Conservation (phyloP, 2,888 invertebrate species). For the Spisula subtruncata region DNA sequence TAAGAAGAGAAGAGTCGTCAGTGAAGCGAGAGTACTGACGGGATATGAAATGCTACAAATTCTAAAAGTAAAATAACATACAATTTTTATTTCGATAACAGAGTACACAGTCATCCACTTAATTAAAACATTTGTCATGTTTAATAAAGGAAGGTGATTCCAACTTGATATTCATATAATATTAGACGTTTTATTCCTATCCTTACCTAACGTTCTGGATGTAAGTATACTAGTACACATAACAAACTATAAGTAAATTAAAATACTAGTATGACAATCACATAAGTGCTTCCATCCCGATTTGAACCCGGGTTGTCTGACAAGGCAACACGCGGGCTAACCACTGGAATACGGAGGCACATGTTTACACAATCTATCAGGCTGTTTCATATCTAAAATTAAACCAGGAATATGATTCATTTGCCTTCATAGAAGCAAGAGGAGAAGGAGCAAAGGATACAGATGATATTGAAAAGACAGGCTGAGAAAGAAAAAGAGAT, state of each 20-base stretch:
- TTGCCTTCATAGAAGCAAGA: not conserved
- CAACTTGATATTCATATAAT: not conserved
- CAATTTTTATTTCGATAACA: not conserved
- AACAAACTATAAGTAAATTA: too few species aligned
- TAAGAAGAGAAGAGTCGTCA: not conserved
- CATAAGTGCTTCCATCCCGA: too few species aligned
- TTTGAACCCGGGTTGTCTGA: too few species aligned
- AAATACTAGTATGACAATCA: too few species aligned
- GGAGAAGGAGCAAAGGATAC: constrained; percentile 16
- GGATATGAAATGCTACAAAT: constrained; percentile 20
- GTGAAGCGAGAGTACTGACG: constrained; percentile 28
- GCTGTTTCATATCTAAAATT: not conserved
- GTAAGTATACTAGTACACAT: too few species aligned
- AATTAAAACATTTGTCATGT: not conserved
- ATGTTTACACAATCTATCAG: not conserved
- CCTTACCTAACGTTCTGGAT: not conserved
- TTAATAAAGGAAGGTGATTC: not conserved
- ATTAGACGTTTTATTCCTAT: not conserved
- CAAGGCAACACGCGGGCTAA: too few species aligned
- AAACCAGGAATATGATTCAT: not conserved
- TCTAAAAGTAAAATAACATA: not conserved
- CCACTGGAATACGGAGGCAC: too few species aligned
- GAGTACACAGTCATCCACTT: not conserved
- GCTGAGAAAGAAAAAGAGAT: not conserved
- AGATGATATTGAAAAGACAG: constrained; percentile 1